phyloP scores from a whole-genome alignment of 2,113 vertebrate genomes.

The Phasianus colchicus region DNA sequence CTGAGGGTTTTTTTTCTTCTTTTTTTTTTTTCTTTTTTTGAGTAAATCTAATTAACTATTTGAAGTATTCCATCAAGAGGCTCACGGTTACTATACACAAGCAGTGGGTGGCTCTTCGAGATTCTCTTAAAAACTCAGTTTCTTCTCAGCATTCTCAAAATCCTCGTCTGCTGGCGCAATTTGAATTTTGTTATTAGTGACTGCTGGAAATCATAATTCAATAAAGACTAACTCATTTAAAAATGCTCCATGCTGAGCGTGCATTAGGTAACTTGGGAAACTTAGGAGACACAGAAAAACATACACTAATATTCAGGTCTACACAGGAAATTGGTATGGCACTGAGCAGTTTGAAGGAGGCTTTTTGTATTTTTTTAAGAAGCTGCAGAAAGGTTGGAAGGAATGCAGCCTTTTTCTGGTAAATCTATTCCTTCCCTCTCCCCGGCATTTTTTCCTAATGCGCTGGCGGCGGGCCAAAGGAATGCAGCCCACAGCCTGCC shows the following conservation, averaged over 20 bases:
- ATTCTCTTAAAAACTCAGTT: conserved; percentile 79
- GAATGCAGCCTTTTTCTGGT: conserved; percentile 55
- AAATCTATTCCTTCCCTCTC: conserved; percentile 62
- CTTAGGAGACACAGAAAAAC: conserved; percentile 76
- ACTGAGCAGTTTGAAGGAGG: conserved; percentile 71
- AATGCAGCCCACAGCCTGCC: neutral
- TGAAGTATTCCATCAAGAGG: conserved; percentile 80
- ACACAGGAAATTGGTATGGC: conserved; percentile 74
- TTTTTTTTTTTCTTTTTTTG: conserved; percentile 67
- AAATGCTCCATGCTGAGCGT: conserved; percentile 90
- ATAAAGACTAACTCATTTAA: conserved; percentile 95
- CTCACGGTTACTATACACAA: conserved; percentile 72
- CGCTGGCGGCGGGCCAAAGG: neutral
- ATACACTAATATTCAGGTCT: conserved; percentile 68
- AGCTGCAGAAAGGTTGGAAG: conserved; percentile 64
- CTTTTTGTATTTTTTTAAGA: conserved; percentile 74
- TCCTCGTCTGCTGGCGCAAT: conserved; percentile 91
- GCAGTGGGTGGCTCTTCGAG: conserved; percentile 78
- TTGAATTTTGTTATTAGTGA: conserved; percentile 96
- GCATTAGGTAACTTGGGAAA: conserved; percentile 84
- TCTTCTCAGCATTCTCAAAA: conserved; percentile 79
- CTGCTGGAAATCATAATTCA: conserved; percentile 94
- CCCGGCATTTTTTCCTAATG: neutral
- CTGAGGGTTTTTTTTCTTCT: conserved; percentile 56
- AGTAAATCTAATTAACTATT: conserved; percentile 84